Conservation (phyloP, 2,113 vertebrate species). For the Stegostoma tigrinum region DNA sequence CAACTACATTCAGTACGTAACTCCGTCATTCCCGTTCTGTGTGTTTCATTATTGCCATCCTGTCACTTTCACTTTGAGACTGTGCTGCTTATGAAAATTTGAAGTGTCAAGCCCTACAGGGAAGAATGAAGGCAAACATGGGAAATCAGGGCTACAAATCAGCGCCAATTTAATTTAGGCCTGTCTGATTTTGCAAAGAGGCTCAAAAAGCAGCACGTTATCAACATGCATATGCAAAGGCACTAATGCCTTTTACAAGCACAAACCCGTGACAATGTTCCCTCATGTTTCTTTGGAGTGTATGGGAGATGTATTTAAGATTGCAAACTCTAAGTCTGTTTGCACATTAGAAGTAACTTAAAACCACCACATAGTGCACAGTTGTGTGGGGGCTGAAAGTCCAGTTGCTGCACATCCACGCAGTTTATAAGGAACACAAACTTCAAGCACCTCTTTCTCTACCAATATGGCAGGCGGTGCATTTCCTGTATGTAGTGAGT, state of each 20-base stretch:
- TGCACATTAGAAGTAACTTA: too few relatives aligned
- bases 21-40: neutral
- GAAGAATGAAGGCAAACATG: neutral
- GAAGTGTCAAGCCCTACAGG: neutral
- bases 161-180: neutral
- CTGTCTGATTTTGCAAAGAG: neutral
- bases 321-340: too few relatives aligned
- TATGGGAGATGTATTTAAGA: too few relatives aligned
- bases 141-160: neutral
- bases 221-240: neutral
- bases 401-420: too few relatives aligned
- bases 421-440: too few relatives aligned
- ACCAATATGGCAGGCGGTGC: neutral
- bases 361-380: too few relatives aligned
- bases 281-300: too few relatives aligned
- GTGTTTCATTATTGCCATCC: neutral
- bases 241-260: neutral
- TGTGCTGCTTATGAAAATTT: neutral
- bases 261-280: neutral
- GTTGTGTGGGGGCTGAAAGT: too few relatives aligned
- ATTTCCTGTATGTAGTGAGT: neutral
- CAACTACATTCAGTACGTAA: neutral
- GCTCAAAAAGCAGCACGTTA: neutral
- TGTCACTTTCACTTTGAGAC: neutral
- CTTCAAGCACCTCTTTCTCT: neutral